Evolutionary conservation across 2,113 vertebrate genomes (phyloP).

Genomic region (Paradoxurus hermaphroditus): DNA sequence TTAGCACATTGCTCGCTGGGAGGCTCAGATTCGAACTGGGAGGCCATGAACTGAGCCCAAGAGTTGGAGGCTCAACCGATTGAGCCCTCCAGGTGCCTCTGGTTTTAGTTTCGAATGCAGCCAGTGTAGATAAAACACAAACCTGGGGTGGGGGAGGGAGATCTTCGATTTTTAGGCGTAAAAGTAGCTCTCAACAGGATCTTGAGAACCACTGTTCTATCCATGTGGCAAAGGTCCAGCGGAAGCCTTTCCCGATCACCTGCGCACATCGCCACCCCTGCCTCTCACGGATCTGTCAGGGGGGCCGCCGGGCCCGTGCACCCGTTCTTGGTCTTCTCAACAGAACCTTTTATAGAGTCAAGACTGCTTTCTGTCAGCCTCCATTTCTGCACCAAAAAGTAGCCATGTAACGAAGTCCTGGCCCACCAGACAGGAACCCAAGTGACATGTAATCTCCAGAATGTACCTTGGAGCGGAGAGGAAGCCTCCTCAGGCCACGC

Average conservation of each 20-base stretch:
- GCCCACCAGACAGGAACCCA: not conserved
- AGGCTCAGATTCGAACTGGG: too few species aligned
- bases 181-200: not conserved
- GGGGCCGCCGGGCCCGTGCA: fast-evolving
- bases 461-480: not conserved
- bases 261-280: fast-evolving
- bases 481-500: not conserved
- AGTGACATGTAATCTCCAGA: too few species aligned
- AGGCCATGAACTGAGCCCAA: too few species aligned
- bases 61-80: too few species aligned
- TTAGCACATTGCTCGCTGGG: too few species aligned
- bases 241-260: too few species aligned
- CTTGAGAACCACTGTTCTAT: not conserved
- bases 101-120: not conserved
- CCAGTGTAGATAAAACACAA: not conserved
- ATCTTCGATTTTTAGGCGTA: not conserved
- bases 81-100: too few species aligned
- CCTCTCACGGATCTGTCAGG: not conserved
- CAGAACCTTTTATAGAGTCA: not conserved
- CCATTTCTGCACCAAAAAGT: not conserved
- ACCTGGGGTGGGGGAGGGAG: not conserved
- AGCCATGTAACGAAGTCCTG: not conserved
- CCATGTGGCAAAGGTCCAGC: not conserved
- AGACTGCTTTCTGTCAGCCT: not conserved
- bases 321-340: not conserved